Percentiles rank a stretch among this genome's conserved stretches.
Conservation (phyloP, 2,797 vertebrate species). For the Ambastaia sidthimunki region DNA sequence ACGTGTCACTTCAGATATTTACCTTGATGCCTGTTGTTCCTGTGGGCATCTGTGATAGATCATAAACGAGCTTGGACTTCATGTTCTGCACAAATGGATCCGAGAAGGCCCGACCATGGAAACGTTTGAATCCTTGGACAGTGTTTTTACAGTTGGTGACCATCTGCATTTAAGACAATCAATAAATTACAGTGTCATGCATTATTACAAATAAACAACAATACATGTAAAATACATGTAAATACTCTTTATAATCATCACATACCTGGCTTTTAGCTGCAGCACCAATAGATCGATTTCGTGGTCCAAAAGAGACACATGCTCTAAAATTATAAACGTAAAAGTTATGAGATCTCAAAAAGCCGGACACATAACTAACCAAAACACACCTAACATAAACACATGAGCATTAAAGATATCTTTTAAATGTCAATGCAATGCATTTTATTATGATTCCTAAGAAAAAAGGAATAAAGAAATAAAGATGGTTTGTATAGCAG, state of each 20-base stretch:
- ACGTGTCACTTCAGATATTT: conserved; percentile 42
- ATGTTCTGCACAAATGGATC: conserved; percentile 91
- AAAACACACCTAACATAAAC: too few species aligned
- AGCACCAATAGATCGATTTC: conserved; percentile 94
- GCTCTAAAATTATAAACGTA: conserved; percentile 76
- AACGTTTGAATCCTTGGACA: conserved; percentile 96
- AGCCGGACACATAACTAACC: not conserved
- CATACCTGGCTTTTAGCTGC: conserved; percentile 97
- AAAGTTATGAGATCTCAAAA: too few species aligned
- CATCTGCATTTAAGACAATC: conserved; percentile 73
- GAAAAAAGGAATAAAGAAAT: too few species aligned
- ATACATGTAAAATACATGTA: too few species aligned
- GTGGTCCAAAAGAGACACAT: conserved; percentile 94
- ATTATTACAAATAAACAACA: not conserved
- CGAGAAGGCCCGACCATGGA: conserved; percentile 94
- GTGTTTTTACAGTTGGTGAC: conserved; percentile 98
- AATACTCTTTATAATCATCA: not conserved
- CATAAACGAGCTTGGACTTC: conserved; percentile 90
- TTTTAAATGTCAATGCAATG: too few species aligned
- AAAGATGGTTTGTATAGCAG: too few species aligned
- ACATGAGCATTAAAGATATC: too few species aligned
- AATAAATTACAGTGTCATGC: not conserved
- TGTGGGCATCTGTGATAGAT: conserved; percentile 90
- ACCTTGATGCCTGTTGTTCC: conserved; percentile 96
- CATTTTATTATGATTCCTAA: too few species aligned